Base-by-base conservation (phyloP, 2,888 invertebrate species). In the Ephialtes manifestator region DNA sequence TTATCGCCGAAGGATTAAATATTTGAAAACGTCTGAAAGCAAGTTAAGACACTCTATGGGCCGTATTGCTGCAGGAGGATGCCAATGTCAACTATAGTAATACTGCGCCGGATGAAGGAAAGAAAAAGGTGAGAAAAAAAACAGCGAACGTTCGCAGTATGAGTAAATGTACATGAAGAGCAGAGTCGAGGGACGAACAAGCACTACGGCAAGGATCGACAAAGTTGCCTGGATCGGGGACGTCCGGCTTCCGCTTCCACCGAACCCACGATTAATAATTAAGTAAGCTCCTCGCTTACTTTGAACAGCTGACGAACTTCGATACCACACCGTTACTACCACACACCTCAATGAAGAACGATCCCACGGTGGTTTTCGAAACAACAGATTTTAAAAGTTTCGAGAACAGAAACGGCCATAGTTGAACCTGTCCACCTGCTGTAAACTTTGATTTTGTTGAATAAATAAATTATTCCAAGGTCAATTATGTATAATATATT, bases 11-110 rank as follows among this genome's bases (percentile, higher is more conserved):
- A 5, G 65, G 75, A 72, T 83, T 91, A 89, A 91, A 91, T 91
- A 89, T 91, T 91, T 89, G 83, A 91, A 86, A 84, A 80, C 71
- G 88, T 88, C 90, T 90, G 88, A 91, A 86, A 91, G 91, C 90
- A 85, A 83, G 85, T 85, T 83, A 63, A 85, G 20, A 65, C 39
- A 39, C 18, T 65, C n/a, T 20, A 43, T 65, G 39, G 20, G 11
- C 39, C 18, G 43, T 20, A 35, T 65, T 18, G 20, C 15, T 18
- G 15, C 11, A 39, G 20, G 20, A 11, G 18, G 18, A 4, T 43
- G 11, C n/a, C 39, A 35, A 39, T 20, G 63, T 7, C 20, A 18
- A 20, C 3, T 60, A 43, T 43, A 39, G 65, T 35, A 35, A 43
- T 67, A 46, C 13, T 1, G 24, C 15, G 4, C 68, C 43, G 53